Percentiles rank a stretch among this genome's conserved stretches.
Conservation (phyloP, 37 sponge, comb jelly and placozoan genomes). For the Cliona cf. orientalis region DNA sequence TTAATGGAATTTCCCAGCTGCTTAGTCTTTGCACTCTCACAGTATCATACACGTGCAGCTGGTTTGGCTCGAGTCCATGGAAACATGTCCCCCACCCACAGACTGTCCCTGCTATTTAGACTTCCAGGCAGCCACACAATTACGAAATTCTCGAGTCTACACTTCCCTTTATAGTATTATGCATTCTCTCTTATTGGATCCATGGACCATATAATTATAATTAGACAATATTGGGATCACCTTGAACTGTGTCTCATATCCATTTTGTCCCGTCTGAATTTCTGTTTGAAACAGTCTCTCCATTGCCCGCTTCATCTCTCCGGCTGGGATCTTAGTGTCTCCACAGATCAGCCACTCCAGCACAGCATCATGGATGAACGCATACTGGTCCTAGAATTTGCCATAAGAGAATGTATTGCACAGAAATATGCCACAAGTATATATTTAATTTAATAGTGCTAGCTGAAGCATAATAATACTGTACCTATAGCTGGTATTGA, state of each 20-base stretch:
- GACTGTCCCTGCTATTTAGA: too few species aligned
- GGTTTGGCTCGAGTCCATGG: too few species aligned
- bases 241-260: conserved; percentile 49
- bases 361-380: conserved; percentile 65
- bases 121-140: too few species aligned
- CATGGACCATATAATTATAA: too few species aligned
- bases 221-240: conserved; percentile 35
- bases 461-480: neutral
- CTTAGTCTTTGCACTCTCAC: too few species aligned
- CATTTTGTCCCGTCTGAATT: conserved; percentile 5
- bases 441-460: neutral
- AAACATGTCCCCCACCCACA: too few species aligned
- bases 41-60: too few species aligned
- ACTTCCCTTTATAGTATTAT: too few species aligned
- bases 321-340: conserved; percentile 47
- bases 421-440: neutral
- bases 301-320: conserved; percentile 11
- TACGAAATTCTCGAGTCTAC: too few species aligned
- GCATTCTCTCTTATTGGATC: too few species aligned
- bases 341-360: conserved; percentile 54
- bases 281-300: conserved; percentile 1
- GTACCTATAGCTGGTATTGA: too few species aligned
- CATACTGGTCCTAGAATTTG: conserved; percentile 57
- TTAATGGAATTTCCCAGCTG: neutral
- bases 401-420: neutral